Conservation (phyloP, 2,797 vertebrate species). For the Thamnophis elegans region DNA sequence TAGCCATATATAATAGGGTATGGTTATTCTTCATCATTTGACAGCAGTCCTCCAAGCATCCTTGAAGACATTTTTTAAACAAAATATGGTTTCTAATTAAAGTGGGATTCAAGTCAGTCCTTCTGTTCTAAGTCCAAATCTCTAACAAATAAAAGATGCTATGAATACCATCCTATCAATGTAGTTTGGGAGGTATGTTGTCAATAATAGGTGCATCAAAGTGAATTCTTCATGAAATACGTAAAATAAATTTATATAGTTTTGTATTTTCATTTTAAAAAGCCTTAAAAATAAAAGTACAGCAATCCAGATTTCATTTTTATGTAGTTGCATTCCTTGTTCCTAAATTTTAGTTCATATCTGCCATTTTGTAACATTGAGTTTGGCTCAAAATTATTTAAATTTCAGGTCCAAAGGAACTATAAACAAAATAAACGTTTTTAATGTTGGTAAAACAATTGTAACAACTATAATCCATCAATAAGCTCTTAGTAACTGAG, state of each 20-base stretch:
- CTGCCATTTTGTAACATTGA: background rate
- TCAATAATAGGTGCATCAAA: background rate
- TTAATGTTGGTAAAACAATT: background rate
- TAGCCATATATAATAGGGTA: background rate
- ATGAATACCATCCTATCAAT: background rate
- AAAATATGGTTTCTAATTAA: background rate
- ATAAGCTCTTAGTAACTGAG: background rate
- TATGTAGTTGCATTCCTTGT: background rate
- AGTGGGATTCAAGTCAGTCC: background rate
- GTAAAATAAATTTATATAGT: background rate
- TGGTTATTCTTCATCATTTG: background rate
- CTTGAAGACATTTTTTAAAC: background rate
- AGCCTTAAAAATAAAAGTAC: background rate
- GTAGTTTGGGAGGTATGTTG: background rate
- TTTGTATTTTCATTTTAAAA: background rate
- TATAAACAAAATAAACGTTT: background rate
- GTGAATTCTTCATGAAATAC: background rate
- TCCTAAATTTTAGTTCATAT: background rate
- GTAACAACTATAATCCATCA: background rate
- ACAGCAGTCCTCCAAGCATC: background rate
- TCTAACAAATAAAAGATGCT: background rate
- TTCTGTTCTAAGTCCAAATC: background rate
- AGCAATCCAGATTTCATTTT: background rate
- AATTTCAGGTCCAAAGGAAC: background rate
- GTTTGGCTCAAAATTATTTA: constrained; percentile 14